Base-by-base conservation (phyloP, 2,888 invertebrate species). In the Cybosia mesomella region DNA sequence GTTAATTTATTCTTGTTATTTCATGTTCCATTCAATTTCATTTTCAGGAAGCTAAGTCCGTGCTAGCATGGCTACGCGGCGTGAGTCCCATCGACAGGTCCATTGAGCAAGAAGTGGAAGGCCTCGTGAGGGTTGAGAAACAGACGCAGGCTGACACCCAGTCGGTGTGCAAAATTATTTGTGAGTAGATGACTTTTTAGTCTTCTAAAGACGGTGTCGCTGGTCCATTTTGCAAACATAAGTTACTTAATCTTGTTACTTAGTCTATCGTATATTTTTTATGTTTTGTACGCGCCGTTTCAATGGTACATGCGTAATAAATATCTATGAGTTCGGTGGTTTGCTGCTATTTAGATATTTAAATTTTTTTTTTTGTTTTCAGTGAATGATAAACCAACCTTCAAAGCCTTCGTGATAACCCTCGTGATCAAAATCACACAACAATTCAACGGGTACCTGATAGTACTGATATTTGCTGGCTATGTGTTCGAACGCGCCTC, bases 381-480 rank as follows among this genome's bases (percentile, higher is more conserved):
- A 95, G 94, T 88, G 22, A 81, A 88, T 64, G 94, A 95, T 86
- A 86, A 79, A 28, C 90, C 93, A 0, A 93, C 94, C 0, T 85
- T 91, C 67, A 93, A 91, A 77, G 94, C 94, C 1, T 94, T 95
- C 82, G 89, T 93, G 74, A 93, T 95, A 60, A 93, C 94, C 0
- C 68, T 93, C 9, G 88, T 94, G 9, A 92, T 95, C 64, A 94
- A 94, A 77, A 91, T 95, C 36, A 87, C 94, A 0, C 95, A 95
- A 72, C 95, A 95, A 73, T 94, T 95, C 76, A 91, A 94, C 72
- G 95, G 95, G 0, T 94, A 94, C 80, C 89, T 95, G 34, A 94
- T 94, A 66, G 92, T 94, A 3, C 87, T 95, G 21, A 93, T 95
- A 65, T 95, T 89, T 83, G 92, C 94, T 0, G 92, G 94, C 0